These are phyloP conservation scores for Panonychus citri DNA, from an alignment of 1,140 invertebrate genomes.

Conservation along the genomic window DNA sequence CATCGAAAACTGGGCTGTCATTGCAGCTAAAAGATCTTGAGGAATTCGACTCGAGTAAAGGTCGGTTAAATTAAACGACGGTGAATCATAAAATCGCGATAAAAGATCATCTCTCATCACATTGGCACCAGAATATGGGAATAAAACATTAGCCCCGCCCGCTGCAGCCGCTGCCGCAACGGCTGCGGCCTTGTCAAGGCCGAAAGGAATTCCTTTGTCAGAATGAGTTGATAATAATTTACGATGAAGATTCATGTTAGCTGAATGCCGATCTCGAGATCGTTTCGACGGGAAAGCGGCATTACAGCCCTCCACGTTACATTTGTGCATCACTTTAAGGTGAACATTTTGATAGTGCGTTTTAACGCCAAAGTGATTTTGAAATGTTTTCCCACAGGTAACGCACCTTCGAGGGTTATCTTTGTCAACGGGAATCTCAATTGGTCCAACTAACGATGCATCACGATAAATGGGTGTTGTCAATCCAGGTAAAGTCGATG, in stretches of 20 bases:
- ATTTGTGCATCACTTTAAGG: slow-evolving; percentile 84
- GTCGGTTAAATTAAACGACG: slow-evolving; percentile 29
- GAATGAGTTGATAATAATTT: slow-evolving; percentile 51
- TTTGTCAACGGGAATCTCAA: slow-evolving; percentile 51
- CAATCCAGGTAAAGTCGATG: neutral
- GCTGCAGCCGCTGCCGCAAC: too few relatives aligned
- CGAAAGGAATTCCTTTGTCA: slow-evolving; percentile 13
- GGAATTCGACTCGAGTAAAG: slow-evolving; percentile 24
- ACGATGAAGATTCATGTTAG: slow-evolving; percentile 70
- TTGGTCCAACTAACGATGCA: slow-evolving; percentile 12
- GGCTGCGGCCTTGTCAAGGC: slow-evolving; percentile 18
- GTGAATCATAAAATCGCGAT: slow-evolving; percentile 47
- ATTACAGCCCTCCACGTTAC: slow-evolving; percentile 83
- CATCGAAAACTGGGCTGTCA: slow-evolving; percentile 4
- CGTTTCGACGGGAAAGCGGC: slow-evolving; percentile 84
- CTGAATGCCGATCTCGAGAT: slow-evolving; percentile 70
- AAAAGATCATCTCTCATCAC: slow-evolving; percentile 46
- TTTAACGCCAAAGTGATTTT: slow-evolving; percentile 82
- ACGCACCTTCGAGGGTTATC: slow-evolving; percentile 62
- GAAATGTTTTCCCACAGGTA: slow-evolving; percentile 75
- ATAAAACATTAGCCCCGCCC: slow-evolving; percentile 12
- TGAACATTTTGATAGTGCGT: slow-evolving; percentile 89
- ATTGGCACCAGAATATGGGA: slow-evolving; percentile 26
- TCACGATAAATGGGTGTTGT: slow-evolving; percentile 13
- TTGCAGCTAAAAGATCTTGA: slow-evolving; percentile 19